Evolutionary conservation across 2,113 vertebrate species (phyloP), one percentile per base, ranked within the genome.

Genomic region (Carassius gibelio): DNA sequence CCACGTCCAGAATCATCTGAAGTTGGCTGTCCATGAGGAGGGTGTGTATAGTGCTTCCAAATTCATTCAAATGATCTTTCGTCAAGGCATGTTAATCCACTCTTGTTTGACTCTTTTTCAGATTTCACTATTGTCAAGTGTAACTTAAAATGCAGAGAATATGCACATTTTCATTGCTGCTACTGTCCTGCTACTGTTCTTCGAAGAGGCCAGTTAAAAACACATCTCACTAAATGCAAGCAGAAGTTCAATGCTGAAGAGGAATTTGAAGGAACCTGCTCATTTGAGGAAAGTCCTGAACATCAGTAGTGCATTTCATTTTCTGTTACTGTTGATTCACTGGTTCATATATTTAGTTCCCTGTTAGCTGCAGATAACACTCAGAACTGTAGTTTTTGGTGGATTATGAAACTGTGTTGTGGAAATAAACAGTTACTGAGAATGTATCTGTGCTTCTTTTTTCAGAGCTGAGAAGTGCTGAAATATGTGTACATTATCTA

Each of bases 1-100:
- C 23, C 75, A 76, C 14, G 15, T 76, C 23, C 23, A 76, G 50
- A 52, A 76, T 34, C 75, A 76, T 55, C 75, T 76, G 50, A 76
- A 76, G 75, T 10, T 52, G 48, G 75, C 75, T 11, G 26, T 76
- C 8, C 69, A n/a, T 0, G 8, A 42, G 21, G 17, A 42, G n/a
- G 69, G 69, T 72, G 36, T 72, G 69, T 72, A 72, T n/a, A n/a
- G 1, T 42, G 36, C 9, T 72, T 72, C 36, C 69, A n/a, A 19
- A 72, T 42, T 36, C 36, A 72, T 72, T 42, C 11, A 21, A 9
- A 72, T 42, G 9, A n/a, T 61, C 4, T 42, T 42, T n/a, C 42
- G 69, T 42, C 36, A 42, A 10, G 23, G 36, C 9, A 42, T 42
- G 11, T n/a, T 2, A 21, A 21, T 11, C 42, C 36, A 72, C 19